These are phyloP conservation scores for Acronicta alni DNA, from an alignment of 2,888 invertebrate genomes.

Conservation along the genomic window DNA sequence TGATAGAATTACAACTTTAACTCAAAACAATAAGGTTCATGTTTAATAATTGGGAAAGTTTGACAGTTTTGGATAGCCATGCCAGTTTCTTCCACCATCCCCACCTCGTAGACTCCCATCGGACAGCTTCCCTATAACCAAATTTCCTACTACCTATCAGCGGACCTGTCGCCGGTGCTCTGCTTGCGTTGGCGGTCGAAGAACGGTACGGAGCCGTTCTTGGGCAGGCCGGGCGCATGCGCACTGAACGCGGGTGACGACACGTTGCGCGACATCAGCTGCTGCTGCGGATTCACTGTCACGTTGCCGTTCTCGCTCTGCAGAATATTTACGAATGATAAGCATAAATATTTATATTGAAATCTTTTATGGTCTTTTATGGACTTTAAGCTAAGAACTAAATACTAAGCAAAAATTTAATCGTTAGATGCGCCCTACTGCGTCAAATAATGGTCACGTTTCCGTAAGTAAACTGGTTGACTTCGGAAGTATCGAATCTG, in stretches of 20 bases:
- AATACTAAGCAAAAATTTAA: no score
- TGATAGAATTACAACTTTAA: no score
- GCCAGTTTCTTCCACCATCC: conserved; percentile 20
- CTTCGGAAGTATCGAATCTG: no score
- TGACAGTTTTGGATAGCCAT: no score
- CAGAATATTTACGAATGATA: conserved; percentile 18
- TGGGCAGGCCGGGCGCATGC: conserved; percentile 92
- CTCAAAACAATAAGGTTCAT: no score
- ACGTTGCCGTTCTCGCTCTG: conserved; percentile 77
- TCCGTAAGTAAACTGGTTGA: no score
- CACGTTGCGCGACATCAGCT: conserved; percentile 93
- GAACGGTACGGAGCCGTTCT: conserved; percentile 97
- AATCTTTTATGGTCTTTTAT: background rate
- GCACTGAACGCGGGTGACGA: conserved; percentile 96
- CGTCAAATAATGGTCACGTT: no score
- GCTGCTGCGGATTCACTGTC: conserved; percentile 62
- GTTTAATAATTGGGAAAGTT: no score
- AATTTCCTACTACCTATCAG: conserved; percentile 68
- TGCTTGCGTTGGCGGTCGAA: conserved; percentile 96
- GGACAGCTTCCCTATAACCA: conserved; percentile 50
- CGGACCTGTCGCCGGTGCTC: conserved; percentile 93
- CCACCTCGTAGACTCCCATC: conserved; percentile 21
- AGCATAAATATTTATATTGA: background rate
- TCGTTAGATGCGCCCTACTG: no score
- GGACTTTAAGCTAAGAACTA: no score